A percentile compares a stretch with the other conserved stretches of the same genome.
Evolutionary conservation across 2,888 invertebrate species (phyloP).

Genomic region (Ecdyonurus torrentis): DNA sequence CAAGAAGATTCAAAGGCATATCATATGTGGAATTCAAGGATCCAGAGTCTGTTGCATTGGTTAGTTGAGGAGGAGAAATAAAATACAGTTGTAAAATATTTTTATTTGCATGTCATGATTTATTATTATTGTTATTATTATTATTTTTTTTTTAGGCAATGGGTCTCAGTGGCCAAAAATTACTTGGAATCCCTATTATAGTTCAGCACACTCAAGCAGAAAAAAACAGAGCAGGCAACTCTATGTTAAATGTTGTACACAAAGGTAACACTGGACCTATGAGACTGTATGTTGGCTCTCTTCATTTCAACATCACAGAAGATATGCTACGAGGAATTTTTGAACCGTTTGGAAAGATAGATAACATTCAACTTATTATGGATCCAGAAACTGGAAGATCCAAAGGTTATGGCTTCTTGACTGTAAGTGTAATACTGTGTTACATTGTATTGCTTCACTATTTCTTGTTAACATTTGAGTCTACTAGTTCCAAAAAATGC

Average conservation of each 20-base stretch:
- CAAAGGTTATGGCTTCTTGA: conserved; percentile 95
- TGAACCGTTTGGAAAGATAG: conserved; percentile 96
- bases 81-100: no score
- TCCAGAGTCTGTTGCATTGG: conserved; percentile 90
- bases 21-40: conserved; percentile 99
- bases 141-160: conserved; percentile 49
- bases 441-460: neutral
- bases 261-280: conserved; percentile 87
- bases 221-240: conserved; percentile 81
- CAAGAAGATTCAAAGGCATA: conserved; percentile 95
- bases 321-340: conserved; percentile 98
- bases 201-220: conserved; percentile 97
- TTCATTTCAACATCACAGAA: conserved; percentile 97
- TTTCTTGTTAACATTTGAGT: conserved; percentile 3
- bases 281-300: conserved; percentile 90
- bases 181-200: conserved; percentile 90
- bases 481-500: neutral
- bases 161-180: conserved; percentile 86
- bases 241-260: conserved; percentile 62
- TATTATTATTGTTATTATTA: neutral
- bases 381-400: conserved; percentile 90
- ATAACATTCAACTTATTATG: conserved; percentile 86
- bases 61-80: no score
- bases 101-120: neutral
- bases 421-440: conserved; percentile 40